These are phyloP conservation scores for Argentina silus DNA, from an alignment of 2,797 vertebrate genomes.

Conservation along the genomic window DNA sequence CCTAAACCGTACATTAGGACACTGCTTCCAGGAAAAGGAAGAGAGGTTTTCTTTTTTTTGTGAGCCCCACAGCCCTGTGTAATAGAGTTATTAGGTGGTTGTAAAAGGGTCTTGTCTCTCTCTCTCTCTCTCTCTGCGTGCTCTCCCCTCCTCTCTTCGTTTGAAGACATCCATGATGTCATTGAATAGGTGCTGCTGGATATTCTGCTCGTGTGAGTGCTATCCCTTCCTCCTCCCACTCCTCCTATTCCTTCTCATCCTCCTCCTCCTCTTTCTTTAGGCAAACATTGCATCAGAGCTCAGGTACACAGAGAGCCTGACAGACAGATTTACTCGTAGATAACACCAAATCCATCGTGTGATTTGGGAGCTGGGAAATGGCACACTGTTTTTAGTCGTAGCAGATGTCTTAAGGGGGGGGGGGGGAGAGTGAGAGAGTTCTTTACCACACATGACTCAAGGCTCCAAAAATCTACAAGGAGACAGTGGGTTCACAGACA, in stretches of 20 bases:
- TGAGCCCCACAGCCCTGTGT: slow-evolving; percentile 77
- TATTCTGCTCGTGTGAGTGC: slow-evolving; percentile 57
- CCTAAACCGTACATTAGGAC: slow-evolving; percentile 83
- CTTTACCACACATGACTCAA: slow-evolving; percentile 66
- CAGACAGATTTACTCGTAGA: slow-evolving; percentile 73
- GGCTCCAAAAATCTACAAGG: slow-evolving; percentile 67
- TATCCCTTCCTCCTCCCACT: slow-evolving; percentile 32
- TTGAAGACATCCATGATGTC: slow-evolving; percentile 81
- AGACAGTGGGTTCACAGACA: slow-evolving; percentile 48
- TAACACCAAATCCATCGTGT: slow-evolving; percentile 74
- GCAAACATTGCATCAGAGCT: slow-evolving; percentile 69
- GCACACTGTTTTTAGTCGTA: slow-evolving; percentile 64
- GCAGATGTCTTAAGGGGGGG: slow-evolving; percentile 68
- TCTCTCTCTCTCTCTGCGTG: slow-evolving; percentile 60
- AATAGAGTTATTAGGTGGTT: slow-evolving; percentile 87
- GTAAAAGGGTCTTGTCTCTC: slow-evolving; percentile 79
- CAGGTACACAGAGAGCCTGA: slow-evolving; percentile 58
- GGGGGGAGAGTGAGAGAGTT: slow-evolving; percentile 11
- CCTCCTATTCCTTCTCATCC: slow-evolving; percentile 17
- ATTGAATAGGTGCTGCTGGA: slow-evolving; percentile 81
- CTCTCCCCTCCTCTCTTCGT: slow-evolving; percentile 71
- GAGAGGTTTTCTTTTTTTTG: slow-evolving; percentile 64
- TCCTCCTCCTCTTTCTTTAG: slow-evolving; percentile 31
- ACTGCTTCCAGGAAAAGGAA: slow-evolving; percentile 82
- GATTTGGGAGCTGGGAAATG: slow-evolving; percentile 22